Percentiles rank a stretch among this genome's conserved stretches.
Conservation (phyloP, 1,140 invertebrate species). For the Neuroterus valhalla region DNA sequence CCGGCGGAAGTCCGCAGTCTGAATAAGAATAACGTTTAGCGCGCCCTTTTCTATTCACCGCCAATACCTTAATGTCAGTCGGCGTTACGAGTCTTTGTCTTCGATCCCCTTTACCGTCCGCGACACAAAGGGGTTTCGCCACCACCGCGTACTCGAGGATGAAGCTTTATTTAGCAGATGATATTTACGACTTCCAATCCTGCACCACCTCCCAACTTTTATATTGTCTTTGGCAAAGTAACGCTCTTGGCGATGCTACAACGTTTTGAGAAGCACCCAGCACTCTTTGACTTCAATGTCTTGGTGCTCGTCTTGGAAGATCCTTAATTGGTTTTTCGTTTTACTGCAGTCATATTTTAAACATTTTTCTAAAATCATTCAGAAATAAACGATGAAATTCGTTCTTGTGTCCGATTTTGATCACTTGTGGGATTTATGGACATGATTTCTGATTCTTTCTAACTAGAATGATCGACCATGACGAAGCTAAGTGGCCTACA, state of each 20-base stretch:
- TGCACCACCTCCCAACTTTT: slow-evolving; percentile 63
- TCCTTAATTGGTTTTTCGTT: slow-evolving; percentile 39
- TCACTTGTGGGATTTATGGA: too few relatives aligned
- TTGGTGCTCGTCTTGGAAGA: slow-evolving; percentile 4
- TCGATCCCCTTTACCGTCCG: slow-evolving; percentile 43
- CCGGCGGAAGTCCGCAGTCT: slow-evolving; percentile 47
- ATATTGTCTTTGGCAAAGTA: slow-evolving; percentile 66
- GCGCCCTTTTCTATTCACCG: slow-evolving; percentile 47
- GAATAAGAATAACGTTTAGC: slow-evolving; percentile 48
- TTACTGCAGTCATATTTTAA: neutral
- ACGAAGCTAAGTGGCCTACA: too few relatives aligned
- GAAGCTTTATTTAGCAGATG: slow-evolving; percentile 73
- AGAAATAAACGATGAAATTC: too few relatives aligned
- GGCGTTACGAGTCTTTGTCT: slow-evolving; percentile 66
- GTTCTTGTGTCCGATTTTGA: too few relatives aligned
- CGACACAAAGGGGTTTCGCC: slow-evolving; percentile 62
- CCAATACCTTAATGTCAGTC: slow-evolving; percentile 68
- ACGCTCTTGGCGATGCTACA: slow-evolving; percentile 38
- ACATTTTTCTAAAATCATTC: too few relatives aligned
- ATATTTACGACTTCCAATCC: slow-evolving; percentile 73
- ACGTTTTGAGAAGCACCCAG: slow-evolving; percentile 6
- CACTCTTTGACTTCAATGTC: slow-evolving; percentile 1
- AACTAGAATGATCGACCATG: too few relatives aligned
- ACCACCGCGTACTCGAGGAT: slow-evolving; percentile 62
- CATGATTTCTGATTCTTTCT: too few relatives aligned